Conservation (phyloP, 2,888 invertebrate species). For the Formica aserva region DNA sequence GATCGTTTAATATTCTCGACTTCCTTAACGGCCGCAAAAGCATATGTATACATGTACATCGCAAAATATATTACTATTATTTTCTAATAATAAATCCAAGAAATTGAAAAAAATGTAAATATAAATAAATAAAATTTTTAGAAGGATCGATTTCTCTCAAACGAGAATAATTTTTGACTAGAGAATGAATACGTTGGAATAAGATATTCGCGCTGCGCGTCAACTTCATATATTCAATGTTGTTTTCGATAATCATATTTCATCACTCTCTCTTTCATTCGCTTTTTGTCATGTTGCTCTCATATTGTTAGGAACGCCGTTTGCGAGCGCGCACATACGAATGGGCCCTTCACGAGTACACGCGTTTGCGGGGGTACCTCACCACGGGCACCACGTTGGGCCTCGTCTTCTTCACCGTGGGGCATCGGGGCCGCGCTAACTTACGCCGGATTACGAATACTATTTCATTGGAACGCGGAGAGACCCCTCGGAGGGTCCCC, state of each 20-base stretch:
- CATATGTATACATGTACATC: background rate
- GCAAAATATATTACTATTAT: background rate
- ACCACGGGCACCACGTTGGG: constrained; percentile 53
- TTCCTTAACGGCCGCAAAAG: constrained; percentile 31
- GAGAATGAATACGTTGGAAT: background rate
- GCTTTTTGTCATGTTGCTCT: constrained; percentile 5
- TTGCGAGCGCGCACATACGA: constrained; percentile 49
- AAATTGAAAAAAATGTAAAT: constrained; percentile 13
- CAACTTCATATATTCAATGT: background rate
- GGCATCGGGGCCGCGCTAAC: constrained; percentile 80
- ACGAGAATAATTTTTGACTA: background rate
- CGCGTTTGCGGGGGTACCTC: constrained; percentile 53
- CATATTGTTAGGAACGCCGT: background rate
- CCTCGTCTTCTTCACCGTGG: constrained; percentile 80
- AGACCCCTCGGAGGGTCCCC: constrained; percentile 58
- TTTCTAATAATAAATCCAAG: background rate
- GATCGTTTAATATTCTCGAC: constrained; percentile 38
- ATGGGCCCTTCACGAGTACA: constrained; percentile 41
- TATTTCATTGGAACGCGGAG: constrained; percentile 76
- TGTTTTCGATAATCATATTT: constrained; percentile 7
- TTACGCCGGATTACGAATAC: constrained; percentile 79
- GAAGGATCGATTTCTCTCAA: background rate
- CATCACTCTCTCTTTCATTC: background rate
- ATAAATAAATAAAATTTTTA: background rate
- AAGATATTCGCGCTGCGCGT: background rate